Conservation (phyloP, 2,888 invertebrate genomes). For the Minunthozetes semirufus region DNA sequence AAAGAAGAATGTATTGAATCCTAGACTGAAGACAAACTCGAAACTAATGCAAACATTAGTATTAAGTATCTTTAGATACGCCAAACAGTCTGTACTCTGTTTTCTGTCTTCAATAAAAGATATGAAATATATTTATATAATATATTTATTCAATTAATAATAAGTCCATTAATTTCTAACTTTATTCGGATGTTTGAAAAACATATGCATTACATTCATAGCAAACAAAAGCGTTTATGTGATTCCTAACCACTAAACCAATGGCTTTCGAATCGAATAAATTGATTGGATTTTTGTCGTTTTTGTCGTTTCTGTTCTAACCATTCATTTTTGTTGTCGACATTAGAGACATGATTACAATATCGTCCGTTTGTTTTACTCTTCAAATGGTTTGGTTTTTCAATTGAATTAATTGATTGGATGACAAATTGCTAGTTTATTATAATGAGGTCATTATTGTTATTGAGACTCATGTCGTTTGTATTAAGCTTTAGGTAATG, state of each 20-base stretch:
- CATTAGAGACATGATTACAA: too few relatives aligned
- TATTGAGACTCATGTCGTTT: not conserved
- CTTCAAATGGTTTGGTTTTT: not conserved
- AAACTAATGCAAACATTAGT: conserved; percentile 20
- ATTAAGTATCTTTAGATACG: not conserved
- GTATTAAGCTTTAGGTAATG: conserved; percentile 15
- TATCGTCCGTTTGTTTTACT: not conserved
- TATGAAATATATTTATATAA: not conserved
- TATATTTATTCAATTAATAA: not conserved
- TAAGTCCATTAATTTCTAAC: not conserved
- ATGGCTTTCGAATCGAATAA: too few relatives aligned
- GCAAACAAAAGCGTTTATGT: too few relatives aligned
- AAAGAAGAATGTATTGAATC: conserved; percentile 16
- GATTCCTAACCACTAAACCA: too few relatives aligned
- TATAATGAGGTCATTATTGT: conserved; percentile 26
- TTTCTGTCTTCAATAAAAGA: not conserved
- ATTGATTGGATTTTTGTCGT: too few relatives aligned
- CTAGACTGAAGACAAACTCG: not conserved
- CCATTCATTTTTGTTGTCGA: not conserved
- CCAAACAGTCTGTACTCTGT: not conserved
- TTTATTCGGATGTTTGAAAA: too few relatives aligned
- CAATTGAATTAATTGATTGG: conserved; percentile 21
- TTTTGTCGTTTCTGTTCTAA: too few relatives aligned
- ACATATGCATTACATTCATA: too few relatives aligned
- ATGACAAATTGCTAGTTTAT: conserved; percentile 18